Evolutionary conservation across 2,113 vertebrate genomes (phyloP), one percentile per base, ranked within the genome.

Genomic region (Oceanodroma tethys): DNA sequence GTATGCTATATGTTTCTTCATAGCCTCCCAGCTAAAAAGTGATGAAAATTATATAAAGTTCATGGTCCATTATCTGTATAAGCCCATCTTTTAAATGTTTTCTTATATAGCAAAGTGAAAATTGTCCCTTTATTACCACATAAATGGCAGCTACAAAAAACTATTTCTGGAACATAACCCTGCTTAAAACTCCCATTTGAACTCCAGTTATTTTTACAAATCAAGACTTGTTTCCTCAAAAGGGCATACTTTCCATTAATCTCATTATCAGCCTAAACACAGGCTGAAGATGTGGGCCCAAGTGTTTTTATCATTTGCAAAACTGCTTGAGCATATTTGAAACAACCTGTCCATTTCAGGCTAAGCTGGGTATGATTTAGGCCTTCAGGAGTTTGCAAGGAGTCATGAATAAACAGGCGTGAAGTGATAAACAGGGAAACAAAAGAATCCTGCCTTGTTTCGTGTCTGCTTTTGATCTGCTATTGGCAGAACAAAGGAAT

Each of bases 391-490:
- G 21, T 67, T 96, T 81, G 65, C 68, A 91, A 71, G 38, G 58
- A 92, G 48, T 62, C 12, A 63, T 4, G 4, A 81, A 63, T 67
- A 73, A 93, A 81, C 22, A 40, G 22, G 26, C 1, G 0, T 55
- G 43, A 84, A 48, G 53, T 18, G 68, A 86, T 73, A 48, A 95
- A 84, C 18, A 87, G 38, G 32, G 25, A 78, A 87, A 90, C 7
- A 83, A 90, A 86, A 70, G 32, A 86, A 90, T 40, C 10, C 23
- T 86, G 60, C 53, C 32, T 72, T 95, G 16, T 55, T 66, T 93
- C 34, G 34, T 87, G 47, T 58, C 42, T 89, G 47, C n/a, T 96
- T 90, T 96, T 96, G 74, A 90, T 90, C 75, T 95, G 16, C 71
- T 95, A 32, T 63, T 91, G 79, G 6, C 38, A 91, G 76, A 96